Base-by-base conservation (phyloP, 2,888 invertebrate species). In the Agrochola litura region DNA sequence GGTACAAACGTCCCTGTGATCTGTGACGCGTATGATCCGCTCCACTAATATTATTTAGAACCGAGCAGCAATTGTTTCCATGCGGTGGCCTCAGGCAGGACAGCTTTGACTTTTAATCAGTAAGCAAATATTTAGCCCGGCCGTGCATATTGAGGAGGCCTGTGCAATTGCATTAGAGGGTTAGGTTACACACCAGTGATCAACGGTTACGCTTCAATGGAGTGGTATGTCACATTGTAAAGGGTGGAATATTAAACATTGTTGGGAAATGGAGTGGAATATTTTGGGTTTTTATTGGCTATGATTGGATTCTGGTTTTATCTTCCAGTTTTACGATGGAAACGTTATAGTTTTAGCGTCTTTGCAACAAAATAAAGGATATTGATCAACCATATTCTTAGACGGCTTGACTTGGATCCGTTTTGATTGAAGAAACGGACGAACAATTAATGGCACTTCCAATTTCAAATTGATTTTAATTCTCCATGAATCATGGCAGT, bases 41-140 rank as follows among this genome's bases (percentile, higher is more conserved):
- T 92, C 87, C 86, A 90, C 95, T 95, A 96, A 96, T 95, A 96
- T 95, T 95, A 95, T 95, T 95, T 93, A 94, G 94, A 95, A 93
- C 93, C 89, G 91, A 89, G 89, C 81, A 84, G 90, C 91, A 91
- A 93, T 93, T 93, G 94, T 92, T 94, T 92, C 93, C 92, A 89
- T 91, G 93, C 92, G 93, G 93, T 91, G 88, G 93, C 93, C 92
- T 85, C 88, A 81, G 93, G 94, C 94, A 93, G 88, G 95, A 95
- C 95, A 94, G 94, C 94, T 93, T 94, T 95, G 94, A 95, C 95
- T 96, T 96, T 96, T 96, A 96, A 96, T 96, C 96, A 96, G 94
- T 93, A 91, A 89, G 93, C 95, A 95, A 96, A 96, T 94, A 95
- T 96, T 95, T 95, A 92, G 90, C 89, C 89, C 89, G 85, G 73